Evolutionary conservation across 2,797 vertebrate species (phyloP).

Genomic region (Mionectes olivaceus): DNA sequence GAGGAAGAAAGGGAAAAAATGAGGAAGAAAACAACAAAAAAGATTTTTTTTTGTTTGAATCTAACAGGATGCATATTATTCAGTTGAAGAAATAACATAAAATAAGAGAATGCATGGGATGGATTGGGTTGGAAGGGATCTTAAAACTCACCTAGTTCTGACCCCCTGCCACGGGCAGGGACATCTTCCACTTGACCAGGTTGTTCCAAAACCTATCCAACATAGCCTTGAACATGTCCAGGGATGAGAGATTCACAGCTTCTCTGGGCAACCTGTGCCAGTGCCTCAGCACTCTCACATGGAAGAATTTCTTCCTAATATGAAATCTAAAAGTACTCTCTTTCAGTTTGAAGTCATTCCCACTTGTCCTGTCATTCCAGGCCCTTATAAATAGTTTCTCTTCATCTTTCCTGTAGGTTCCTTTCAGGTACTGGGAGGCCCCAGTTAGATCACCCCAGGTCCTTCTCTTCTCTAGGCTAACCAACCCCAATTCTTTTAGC

Average conservation of each 20-base stretch:
- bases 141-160: not conserved
- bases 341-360: not conserved
- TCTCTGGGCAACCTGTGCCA: not conserved
- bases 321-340: not conserved
- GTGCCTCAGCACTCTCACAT: fast-evolving
- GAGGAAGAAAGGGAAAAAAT: not conserved
- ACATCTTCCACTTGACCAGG: not conserved
- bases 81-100: not conserved
- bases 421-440: not conserved
- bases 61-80: not conserved
- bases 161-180: not conserved
- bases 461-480: not conserved
- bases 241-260: not conserved
- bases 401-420: not conserved
- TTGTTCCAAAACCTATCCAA: fast-evolving
- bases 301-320: not conserved
- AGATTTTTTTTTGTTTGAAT: not conserved
- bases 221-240: not conserved
- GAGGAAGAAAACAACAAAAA: not conserved
- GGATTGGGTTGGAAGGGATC: not conserved
- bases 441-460: not conserved
- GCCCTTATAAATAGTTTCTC: not conserved
- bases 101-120: not conserved
- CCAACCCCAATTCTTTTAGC: not conserved
- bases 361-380: not conserved